Evolutionary conservation across 2,888 invertebrate species (phyloP).

Genomic region (Xestia ashworthii): DNA sequence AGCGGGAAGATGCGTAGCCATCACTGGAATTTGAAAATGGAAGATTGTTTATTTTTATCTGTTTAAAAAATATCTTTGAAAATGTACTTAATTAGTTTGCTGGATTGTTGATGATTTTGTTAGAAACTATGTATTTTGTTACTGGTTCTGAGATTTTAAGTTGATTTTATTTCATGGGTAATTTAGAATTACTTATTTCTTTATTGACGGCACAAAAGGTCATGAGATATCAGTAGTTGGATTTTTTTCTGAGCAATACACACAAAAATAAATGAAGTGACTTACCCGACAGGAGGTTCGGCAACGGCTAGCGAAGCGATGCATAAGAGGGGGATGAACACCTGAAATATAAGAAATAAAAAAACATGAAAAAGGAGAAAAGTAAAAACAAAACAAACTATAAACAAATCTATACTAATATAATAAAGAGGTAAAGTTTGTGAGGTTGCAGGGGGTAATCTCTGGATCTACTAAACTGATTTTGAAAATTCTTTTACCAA

Average conservation of each 20-base stretch:
- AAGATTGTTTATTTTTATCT: background rate
- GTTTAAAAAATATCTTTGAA: background rate
- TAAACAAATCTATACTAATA: no score
- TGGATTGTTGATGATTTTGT: background rate
- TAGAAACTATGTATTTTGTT: no score
- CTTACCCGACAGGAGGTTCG: slow-evolving; percentile 85
- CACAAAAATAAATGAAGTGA: slow-evolving; percentile 12
- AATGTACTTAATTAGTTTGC: background rate
- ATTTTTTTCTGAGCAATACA: background rate
- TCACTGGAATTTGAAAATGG: slow-evolving; percentile 73
- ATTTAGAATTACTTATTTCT: background rate
- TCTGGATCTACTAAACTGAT: no score
- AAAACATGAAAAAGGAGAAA: background rate
- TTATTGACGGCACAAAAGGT: no score
- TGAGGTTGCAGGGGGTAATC: no score
- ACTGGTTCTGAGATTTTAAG: background rate
- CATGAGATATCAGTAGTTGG: background rate
- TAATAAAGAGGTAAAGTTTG: no score
- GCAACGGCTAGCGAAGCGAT: slow-evolving; percentile 75
- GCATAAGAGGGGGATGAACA: slow-evolving; percentile 75
- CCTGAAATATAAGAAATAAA: slow-evolving; percentile 72
- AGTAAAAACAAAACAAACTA: no score
- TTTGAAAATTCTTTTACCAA: no score
- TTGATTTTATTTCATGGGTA: background rate
- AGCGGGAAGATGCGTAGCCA: slow-evolving; percentile 76